Percentiles rank a stretch among this genome's conserved stretches.
phyloP scores from a whole-genome alignment of 2,113 vertebrate genomes.

The Spilogale gracilis region DNA sequence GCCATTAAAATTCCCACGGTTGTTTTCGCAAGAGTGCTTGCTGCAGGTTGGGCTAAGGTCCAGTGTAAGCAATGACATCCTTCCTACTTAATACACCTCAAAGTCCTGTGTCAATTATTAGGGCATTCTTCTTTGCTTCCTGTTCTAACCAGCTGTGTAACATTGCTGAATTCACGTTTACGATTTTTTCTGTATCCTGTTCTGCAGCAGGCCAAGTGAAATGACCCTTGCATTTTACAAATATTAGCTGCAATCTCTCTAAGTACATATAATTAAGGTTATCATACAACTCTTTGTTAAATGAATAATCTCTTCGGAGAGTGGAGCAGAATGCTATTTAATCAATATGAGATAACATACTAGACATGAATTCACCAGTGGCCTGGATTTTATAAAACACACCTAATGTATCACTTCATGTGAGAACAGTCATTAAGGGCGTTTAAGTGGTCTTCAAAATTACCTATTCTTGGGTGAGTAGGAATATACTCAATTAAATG shows the following conservation, averaged over 20 bases:
- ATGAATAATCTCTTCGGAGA: slow-evolving; percentile 4
- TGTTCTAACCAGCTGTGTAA: slow-evolving; percentile 56
- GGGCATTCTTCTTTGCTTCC: slow-evolving; percentile 68
- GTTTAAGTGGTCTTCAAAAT: slow-evolving; percentile 42
- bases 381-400: slow-evolving; percentile 37
- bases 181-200: slow-evolving; percentile 1
- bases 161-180: slow-evolving; percentile 37
- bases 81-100: slow-evolving; percentile 53
- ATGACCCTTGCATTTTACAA: background rate
- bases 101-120: slow-evolving; percentile 5
- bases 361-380: slow-evolving; percentile 33
- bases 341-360: background rate
- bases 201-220: background rate
- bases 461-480: slow-evolving; percentile 30
- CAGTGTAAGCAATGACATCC: slow-evolving; percentile 65
- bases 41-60: slow-evolving; percentile 30
- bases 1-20: background rate
- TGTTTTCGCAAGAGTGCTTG: slow-evolving; percentile 41
- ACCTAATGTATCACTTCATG: slow-evolving; percentile 34
- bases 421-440: slow-evolving; percentile 32
- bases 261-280: background rate
- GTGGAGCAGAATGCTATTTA: background rate
- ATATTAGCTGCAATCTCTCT: background rate
- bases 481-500: background rate
- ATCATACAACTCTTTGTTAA: background rate